A percentile compares a stretch with the other conserved stretches of the same genome.
phyloP scores from a whole-genome alignment of 2,888 invertebrate species.

The Ethmia dodecea region DNA sequence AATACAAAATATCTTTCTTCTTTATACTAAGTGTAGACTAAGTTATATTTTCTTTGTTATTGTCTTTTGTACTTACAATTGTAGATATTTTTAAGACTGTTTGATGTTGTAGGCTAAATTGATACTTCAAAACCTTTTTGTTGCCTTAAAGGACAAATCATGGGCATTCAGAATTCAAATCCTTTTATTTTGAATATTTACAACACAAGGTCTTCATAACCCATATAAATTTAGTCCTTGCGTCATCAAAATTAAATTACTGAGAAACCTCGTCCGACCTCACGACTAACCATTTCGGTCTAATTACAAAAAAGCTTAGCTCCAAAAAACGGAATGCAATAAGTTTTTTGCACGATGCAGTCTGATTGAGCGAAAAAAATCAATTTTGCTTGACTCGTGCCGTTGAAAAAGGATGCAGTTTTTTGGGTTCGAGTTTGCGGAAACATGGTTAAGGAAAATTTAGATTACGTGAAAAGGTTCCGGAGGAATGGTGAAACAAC shows the following conservation, averaged over 20 bases:
- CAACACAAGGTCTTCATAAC: too few species aligned
- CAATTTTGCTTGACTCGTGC: slow-evolving; percentile 58
- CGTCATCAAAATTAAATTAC: slow-evolving; percentile 48
- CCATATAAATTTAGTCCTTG: too few species aligned
- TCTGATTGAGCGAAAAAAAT: slow-evolving; percentile 46
- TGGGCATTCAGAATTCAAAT: too few species aligned
- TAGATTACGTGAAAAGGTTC: background rate
- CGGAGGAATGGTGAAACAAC: background rate
- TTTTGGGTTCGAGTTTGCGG: slow-evolving; percentile 10
- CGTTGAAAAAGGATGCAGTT: slow-evolving; percentile 31
- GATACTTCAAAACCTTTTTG: too few species aligned
- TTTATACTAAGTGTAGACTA: too few species aligned
- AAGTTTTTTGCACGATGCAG: slow-evolving; percentile 50
- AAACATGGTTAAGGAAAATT: background rate
- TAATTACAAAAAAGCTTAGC: slow-evolving; percentile 46
- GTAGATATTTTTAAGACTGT: too few species aligned
- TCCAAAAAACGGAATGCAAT: slow-evolving; percentile 36
- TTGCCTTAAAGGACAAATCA: too few species aligned
- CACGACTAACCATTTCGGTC: slow-evolving; percentile 44
- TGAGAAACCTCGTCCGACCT: slow-evolving; percentile 33
- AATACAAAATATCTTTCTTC: too few species aligned
- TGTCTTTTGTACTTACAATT: too few species aligned
- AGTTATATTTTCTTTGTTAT: too few species aligned
- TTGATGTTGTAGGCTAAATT: too few species aligned
- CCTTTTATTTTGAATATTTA: too few species aligned